A percentile compares a stretch with the other conserved stretches of the same genome.
Conservation (phyloP, 2,113 vertebrate genomes). For the Lophius piscatorius region DNA sequence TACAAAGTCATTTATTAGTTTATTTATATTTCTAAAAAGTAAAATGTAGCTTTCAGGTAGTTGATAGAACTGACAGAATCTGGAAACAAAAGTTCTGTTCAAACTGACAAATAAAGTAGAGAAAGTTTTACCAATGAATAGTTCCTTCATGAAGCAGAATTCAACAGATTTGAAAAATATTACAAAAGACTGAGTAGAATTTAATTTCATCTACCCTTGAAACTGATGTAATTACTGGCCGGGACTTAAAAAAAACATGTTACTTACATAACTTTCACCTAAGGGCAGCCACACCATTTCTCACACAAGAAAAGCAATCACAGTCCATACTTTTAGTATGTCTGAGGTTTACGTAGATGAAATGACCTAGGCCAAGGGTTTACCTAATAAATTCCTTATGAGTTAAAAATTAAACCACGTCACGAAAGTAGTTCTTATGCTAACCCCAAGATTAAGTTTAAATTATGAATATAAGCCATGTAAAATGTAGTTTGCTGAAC, state of each 20-base stretch:
- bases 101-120: conserved; percentile 48
- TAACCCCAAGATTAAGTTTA: conserved; percentile 25
- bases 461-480: conserved; percentile 25
- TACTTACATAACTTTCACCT: conserved; percentile 48
- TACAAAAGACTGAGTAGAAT: conserved; percentile 61
- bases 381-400: conserved; percentile 32
- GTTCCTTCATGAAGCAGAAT: conserved; percentile 46
- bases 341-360: conserved; percentile 30
- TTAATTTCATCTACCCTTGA: conserved; percentile 27
- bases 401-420: conserved; percentile 41
- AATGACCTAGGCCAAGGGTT: conserved; percentile 34
- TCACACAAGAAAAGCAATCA: conserved; percentile 47
- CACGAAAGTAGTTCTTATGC: conserved; percentile 39
- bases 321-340: conserved; percentile 49
- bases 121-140: conserved; percentile 42
- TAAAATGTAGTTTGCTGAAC: conserved; percentile 28
- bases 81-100: conserved; percentile 33
- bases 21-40: conserved; percentile 55
- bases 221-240: conserved; percentile 71
- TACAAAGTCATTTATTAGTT: conserved; percentile 56
- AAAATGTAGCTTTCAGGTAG: conserved; percentile 55
- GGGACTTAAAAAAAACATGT: conserved; percentile 25
- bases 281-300: conserved; percentile 32
- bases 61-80: conserved; percentile 56
- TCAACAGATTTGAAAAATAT: conserved; percentile 50